Evolutionary conservation across 1,140 invertebrate species (phyloP), one percentile per base, ranked within the genome.

Genomic region (Nebria ingens): DNA sequence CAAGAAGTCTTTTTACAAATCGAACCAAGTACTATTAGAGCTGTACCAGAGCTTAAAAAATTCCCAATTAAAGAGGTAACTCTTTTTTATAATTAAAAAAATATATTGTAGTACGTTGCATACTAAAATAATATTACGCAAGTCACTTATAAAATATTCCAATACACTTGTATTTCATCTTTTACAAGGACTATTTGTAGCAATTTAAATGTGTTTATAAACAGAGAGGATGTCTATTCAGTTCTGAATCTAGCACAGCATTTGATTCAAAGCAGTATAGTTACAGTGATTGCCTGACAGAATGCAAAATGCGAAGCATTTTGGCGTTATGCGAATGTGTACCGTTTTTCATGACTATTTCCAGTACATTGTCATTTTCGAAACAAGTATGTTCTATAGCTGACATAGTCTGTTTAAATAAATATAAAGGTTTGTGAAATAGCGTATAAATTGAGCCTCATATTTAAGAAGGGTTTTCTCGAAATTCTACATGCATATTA

Each of bases 221-320:
- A n/a, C n/a, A 34, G 25, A 6, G 25, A 6, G 25, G 25, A 9
- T 34, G 25, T 34, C 6, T 34, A n/a, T 34, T 34, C n/a, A n/a
- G 6, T 6, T 9, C 25, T 9, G 25, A 34, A n/a, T 6, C 6
- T 34, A 34, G 6, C 6, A 34, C 25, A 34, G 25, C 25, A 34
- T 34, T 34, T 34, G 25, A 34, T 34, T 34, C 25, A n/a, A 34
- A n/a, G 6, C 25, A 68, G 56, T 80, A 80, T 57, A 78, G 75
- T 19, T 78, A 74, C 60, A 77, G 73, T 57, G 67, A 76, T 21
- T 80, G 79, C 57, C 68, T 80, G 1, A 68, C 74, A 0, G 64
- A 71, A 17, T 80, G 79, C 60, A 70, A 71, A 2, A 66, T 73
- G 0, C 62, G 64, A 2, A 65, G 71, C 2, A 61, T 79, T 0